Conservation (phyloP, 2,888 invertebrate genomes). For the Sarcophaga subvicina region DNA sequence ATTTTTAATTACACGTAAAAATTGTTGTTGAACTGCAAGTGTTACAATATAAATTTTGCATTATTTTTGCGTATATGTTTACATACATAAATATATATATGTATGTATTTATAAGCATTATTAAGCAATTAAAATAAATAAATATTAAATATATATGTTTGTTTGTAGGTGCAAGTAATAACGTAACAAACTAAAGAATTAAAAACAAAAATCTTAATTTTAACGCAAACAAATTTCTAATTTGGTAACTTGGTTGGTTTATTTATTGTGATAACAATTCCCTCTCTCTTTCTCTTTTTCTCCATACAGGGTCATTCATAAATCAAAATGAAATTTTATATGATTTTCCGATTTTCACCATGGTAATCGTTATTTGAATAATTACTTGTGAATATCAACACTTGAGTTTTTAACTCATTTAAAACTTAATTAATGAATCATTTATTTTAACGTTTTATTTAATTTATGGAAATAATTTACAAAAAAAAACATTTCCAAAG, state of each 20-base stretch:
- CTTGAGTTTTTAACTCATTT: no score
- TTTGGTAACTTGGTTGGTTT: no score
- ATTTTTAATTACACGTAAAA: constrained; percentile 59
- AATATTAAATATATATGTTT: background rate
- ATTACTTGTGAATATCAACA: no score
- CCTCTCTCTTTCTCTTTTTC: no score
- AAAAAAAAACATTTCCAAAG: no score
- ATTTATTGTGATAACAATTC: no score
- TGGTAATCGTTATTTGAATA: no score
- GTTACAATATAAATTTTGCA: constrained; percentile 51
- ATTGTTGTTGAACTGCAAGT: constrained; percentile 38
- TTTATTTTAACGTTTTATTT: no score
- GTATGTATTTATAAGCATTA: background rate
- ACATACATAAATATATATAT: background rate
- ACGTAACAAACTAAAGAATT: background rate
- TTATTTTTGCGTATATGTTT: constrained; percentile 35
- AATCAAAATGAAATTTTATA: no score
- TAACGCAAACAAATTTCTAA: background rate
- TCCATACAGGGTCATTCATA: no score
- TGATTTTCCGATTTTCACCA: no score
- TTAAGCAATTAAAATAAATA: background rate
- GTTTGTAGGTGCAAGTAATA: background rate
- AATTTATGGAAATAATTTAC: background rate
- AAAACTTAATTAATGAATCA: no score
- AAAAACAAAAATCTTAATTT: constrained; percentile 3